Base-by-base conservation (phyloP, 92 coral and sea anemone genomes). In the Porites divaricata region DNA sequence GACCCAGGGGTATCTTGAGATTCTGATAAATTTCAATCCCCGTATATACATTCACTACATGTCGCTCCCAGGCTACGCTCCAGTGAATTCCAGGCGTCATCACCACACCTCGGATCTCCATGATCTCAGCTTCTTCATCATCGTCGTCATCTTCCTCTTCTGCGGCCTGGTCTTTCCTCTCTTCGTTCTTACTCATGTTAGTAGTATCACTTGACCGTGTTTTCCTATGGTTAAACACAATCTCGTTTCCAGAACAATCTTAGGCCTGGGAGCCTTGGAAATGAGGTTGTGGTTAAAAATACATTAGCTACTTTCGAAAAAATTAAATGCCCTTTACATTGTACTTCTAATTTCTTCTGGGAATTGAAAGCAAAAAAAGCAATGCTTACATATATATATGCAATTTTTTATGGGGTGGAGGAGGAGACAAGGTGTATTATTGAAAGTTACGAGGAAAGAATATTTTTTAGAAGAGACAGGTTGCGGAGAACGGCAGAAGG, bases 101-200 rank as follows among this genome's bases (percentile, higher is more conserved):
- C 16, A 91, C 95, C 9, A 70, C 79, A 6, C 95, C 95, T 41
- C 95, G 85, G 49, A 91, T 91, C 69, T 91, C 95, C 88, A 91
- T 85, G 52, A 91, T 48, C 22, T 91, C 95, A 1, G 95, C 95
- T 63, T 91, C 95, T 15, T 91, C 95, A 9, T 81, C 87, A 59
- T 83, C 93, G 22, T 83, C 87, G 0, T 83, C 81, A 1, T 84
- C 88, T 0, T 74, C 82, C 13, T 74, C 81, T 13, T 49, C 26
- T n/a, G 75, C 28, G 4, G 79, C 79, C n/a, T 72, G 79, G 50
- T 82, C 72, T 14, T 61, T 72, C 23, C 68, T 64, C 21, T 84
- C 68, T 15, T 74, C 76, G 45, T 26, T 76, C 19, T 68, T 45
- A 75, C 75, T 84, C 88, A 84, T 84, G 15, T 53, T 75, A 8